These are phyloP conservation scores for Macquaria ambigua DNA, from an alignment of 2,113 vertebrate genomes.

Conservation along the genomic window DNA sequence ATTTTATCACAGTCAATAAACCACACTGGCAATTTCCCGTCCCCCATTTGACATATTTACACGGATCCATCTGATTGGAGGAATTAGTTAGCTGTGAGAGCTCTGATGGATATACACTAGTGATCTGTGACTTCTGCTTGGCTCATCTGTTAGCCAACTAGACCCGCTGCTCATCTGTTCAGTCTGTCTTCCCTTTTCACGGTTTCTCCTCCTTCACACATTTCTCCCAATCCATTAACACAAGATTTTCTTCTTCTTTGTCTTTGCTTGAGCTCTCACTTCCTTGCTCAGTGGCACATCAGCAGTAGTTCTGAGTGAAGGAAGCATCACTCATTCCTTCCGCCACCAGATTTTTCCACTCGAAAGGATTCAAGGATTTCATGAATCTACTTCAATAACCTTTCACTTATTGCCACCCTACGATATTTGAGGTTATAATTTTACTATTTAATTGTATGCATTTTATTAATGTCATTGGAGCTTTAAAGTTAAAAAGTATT, in stretches of 20 bases:
- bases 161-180: conserved; percentile 76
- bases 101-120: conserved; percentile 99
- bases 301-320: conserved; percentile 20
- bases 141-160: conserved; percentile 82
- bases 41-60: conserved; percentile 99
- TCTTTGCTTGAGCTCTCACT: conserved; percentile 13
- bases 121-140: conserved; percentile 94
- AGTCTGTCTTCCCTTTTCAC: conserved; percentile 61
- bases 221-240: conserved; percentile 17
- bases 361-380: conserved; percentile 20
- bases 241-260: conserved; percentile 32
- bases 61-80: conserved; percentile 99
- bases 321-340: not conserved
- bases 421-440: conserved; percentile 17
- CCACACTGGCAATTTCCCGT: conserved; percentile 98
- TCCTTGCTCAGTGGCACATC: conserved; percentile 41
- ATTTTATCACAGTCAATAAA: conserved; percentile 99
- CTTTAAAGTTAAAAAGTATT: conserved; percentile 22
- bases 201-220: conserved; percentile 60
- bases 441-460: conserved; percentile 19
- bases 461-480: conserved; percentile 14
- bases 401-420: not conserved
- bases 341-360: conserved; percentile 5
- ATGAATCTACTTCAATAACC: conserved; percentile 23
- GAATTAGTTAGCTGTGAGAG: conserved; percentile 99